Base-by-base conservation (phyloP, 2,113 vertebrate species). In the Solea solea region DNA sequence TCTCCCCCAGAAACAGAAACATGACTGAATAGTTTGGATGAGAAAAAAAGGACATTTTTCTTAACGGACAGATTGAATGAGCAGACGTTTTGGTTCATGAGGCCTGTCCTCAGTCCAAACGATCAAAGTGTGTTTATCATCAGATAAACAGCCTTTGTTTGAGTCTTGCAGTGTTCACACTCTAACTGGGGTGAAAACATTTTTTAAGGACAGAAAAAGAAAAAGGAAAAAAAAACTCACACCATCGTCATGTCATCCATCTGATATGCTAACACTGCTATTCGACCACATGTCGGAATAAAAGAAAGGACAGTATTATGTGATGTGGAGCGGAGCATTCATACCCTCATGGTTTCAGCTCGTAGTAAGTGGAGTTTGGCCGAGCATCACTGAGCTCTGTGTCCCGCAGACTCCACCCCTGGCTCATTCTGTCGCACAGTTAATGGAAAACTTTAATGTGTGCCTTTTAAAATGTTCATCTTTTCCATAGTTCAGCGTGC, bases 71-170 rank as follows among this genome's bases (percentile, higher is more conserved):
- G 42, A 61, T 49, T 34, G 55, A 80, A 64, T n/a, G 65, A 69
- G 45, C 11, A n/a, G 15, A 34, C 14, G 10, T 57, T 49, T 25
- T 0, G 0, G 28, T 50, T 62, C 5, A 8, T 60, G 54, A 7
- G 25, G 41, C 11, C 55, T 54, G 11, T 64, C 61, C 53, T 55
- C 59, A 9, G 10, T 69, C 65, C 49, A 21, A 56, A 69, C 34
- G 25, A 71, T 73, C 44, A 63, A 74, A 73, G 34, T 39, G 8
- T 45, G 60, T 85, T 78, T 83, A 61, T 60, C 12, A 56, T 62
- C 54, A 45, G 11, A 74, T 60, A 61, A 62, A 79, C 45, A 64
- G 8, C 6, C 51, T 64, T 28, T 61, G 51, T 63, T 48, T 46
- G 41, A 12, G 51, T 49, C n/a, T 62, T 12, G 1, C 25, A 45